These are phyloP conservation scores for Drosophila borealis DNA, from an alignment of 2,888 invertebrate species.

Conservation along the genomic window DNA sequence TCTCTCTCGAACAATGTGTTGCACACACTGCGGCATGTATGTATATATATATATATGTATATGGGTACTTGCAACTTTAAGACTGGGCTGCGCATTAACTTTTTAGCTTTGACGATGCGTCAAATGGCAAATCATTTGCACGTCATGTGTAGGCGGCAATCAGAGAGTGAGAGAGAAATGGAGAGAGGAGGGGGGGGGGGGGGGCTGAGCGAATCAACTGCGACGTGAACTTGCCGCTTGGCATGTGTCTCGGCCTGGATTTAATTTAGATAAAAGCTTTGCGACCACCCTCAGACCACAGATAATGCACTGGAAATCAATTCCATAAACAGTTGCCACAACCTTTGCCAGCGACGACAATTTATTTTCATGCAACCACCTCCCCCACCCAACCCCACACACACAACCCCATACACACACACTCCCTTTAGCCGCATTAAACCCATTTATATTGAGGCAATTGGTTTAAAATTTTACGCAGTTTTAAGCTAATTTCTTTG, in stretches of 20 bases:
- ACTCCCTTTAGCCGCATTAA: neutral
- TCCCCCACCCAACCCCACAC: neutral
- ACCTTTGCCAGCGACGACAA: conserved; percentile 66
- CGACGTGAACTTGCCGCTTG: conserved; percentile 36
- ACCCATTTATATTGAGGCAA: conserved; percentile 24
- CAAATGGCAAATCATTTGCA: conserved; percentile 70
- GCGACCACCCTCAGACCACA: conserved; percentile 10
- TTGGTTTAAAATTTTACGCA: conserved; percentile 19
- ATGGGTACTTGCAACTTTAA: conserved; percentile 37
- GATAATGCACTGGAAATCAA: conserved; percentile 74
- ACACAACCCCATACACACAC: neutral
- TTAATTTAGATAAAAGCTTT: conserved; percentile 81
- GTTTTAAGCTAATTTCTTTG: conserved; percentile 44
- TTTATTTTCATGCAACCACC: conserved; percentile 66
- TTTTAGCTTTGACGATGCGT: conserved; percentile 47
- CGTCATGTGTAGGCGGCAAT: conserved; percentile 42
- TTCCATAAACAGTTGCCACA: conserved; percentile 66
- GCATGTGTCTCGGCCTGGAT: conserved; percentile 51
- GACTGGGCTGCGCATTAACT: conserved; percentile 34
- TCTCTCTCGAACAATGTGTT: conserved; percentile 10
- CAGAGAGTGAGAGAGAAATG: neutral
- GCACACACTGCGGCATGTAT: conserved; percentile 25
- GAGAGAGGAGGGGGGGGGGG: neutral
- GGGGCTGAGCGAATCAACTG: conserved; percentile 1
- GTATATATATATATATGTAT: conserved; percentile 23